These are phyloP conservation scores for Schizotus pectinicornis DNA, from an alignment of 2,888 invertebrate species.

Conservation along the genomic window DNA sequence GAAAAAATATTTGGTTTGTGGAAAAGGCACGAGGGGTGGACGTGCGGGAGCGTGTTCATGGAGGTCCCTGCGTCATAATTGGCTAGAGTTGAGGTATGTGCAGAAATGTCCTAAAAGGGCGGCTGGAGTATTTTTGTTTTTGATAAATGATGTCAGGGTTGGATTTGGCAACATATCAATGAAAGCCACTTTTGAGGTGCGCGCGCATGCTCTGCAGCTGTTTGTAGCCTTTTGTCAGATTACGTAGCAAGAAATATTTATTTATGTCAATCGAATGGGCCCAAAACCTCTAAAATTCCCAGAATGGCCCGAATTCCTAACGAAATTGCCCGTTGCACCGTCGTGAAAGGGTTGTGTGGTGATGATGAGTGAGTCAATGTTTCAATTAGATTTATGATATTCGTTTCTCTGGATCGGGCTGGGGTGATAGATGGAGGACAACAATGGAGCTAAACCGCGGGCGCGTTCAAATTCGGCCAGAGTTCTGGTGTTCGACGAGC, in stretches of 20 bases:
- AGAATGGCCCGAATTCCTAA: slow-evolving; percentile 15
- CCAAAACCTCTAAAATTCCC: slow-evolving; percentile 12
- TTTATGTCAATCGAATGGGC: slow-evolving; percentile 26
- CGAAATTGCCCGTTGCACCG: neutral
- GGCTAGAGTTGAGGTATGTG: too few relatives aligned
- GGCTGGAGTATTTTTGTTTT: slow-evolving; percentile 12
- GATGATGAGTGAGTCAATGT: slow-evolving; percentile 23
- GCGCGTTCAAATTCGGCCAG: slow-evolving; percentile 69
- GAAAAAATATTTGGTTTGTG: too few relatives aligned
- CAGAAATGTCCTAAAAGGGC: too few relatives aligned
- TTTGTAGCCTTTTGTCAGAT: slow-evolving; percentile 37
- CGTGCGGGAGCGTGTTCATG: too few relatives aligned
- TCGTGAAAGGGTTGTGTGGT: slow-evolving; percentile 14
- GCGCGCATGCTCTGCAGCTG: slow-evolving; percentile 37
- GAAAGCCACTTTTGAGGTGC: slow-evolving; percentile 24
- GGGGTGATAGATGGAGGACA: slow-evolving; percentile 50
- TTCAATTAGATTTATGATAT: slow-evolving; percentile 21
- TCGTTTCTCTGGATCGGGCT: slow-evolving; percentile 21
- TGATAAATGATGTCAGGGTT: slow-evolving; percentile 26
- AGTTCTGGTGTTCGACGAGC: slow-evolving; percentile 79
- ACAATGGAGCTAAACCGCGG: slow-evolving; percentile 53
- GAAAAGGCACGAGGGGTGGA: too few relatives aligned
- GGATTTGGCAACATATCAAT: slow-evolving; percentile 11
- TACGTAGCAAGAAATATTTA: slow-evolving; percentile 25
- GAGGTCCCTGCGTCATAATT: too few relatives aligned